Percentiles rank a stretch among this genome's conserved stretches.
These are phyloP conservation scores for Cebus imitator DNA, from an alignment of 2,113 vertebrate species.

Conservation along the genomic window DNA sequence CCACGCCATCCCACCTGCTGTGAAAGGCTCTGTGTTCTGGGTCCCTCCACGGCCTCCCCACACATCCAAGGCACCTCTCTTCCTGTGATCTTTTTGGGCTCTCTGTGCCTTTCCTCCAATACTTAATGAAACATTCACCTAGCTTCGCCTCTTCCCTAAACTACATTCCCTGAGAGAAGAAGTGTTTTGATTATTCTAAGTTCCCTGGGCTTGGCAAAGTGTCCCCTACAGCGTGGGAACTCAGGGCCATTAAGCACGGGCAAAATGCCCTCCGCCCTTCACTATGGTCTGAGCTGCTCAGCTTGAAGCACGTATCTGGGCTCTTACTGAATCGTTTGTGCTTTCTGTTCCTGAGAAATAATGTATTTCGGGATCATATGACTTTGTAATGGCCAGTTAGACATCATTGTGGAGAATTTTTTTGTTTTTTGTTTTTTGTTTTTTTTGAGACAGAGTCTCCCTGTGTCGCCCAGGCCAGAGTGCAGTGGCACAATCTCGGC, in stretches of 20 bases:
- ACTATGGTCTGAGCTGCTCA: accelerated
- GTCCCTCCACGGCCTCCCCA: accelerated
- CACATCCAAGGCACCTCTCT: accelerated
- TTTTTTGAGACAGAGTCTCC: too few relatives aligned
- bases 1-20: accelerated
- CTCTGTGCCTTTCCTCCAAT: accelerated
- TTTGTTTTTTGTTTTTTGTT: too few relatives aligned
- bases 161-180: background rate
- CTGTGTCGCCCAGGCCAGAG: too few relatives aligned
- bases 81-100: background rate
- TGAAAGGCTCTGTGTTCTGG: accelerated
- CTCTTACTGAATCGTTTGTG: background rate
- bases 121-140: accelerated
- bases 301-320: accelerated
- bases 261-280: accelerated
- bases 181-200: too few relatives aligned
- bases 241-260: accelerated
- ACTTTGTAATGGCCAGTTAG: background rate
- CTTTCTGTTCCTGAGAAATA: background rate
- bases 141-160: background rate
- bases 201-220: background rate
- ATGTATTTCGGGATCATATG: background rate
- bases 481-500: too few relatives aligned
- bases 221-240: accelerated
- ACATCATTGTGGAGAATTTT: too few relatives aligned